Base-by-base conservation (phyloP, 1,140 invertebrate species). In the Calliphora vicina region DNA sequence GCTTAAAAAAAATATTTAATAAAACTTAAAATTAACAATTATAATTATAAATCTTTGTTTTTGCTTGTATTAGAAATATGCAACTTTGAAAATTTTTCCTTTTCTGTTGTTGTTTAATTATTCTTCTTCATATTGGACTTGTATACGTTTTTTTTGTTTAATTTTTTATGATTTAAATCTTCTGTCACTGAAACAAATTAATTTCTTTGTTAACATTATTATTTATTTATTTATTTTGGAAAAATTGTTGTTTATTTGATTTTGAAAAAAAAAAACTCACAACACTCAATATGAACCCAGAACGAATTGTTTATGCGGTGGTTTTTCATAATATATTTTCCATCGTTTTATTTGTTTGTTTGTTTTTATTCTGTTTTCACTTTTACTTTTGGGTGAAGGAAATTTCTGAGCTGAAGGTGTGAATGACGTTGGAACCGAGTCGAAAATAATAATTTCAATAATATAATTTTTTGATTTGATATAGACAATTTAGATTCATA, bases 21-120 rank as follows among this genome's bases (percentile, higher is more conserved):
- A 67, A 23, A 67, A 67, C 61, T 67, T 67, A 67, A 67, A 67
- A 67, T 67, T 67, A 67, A 67, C 61, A 67, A 67, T 67, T 23
- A 23, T 23, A 50, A 50, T 67, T 67, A 35, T 35, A 35, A 35
- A 8, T 35, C 35, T 67, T 67, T 67, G 9, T 23, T 67, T 20
- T n/a, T n/a, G n/a, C n/a, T n/a, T n/a, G n/a, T n/a, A n/a, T 23
- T 67, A 67, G 35, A 35, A 67, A 25, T 23, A 67, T 67, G 61
- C 23, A 23, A 23, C 20, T 67, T 67, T 67, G 6, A n/a, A n/a
- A n/a, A n/a, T n/a, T n/a, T n/a, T n/a, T n/a, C n/a, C n/a, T n/a
- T n/a, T n/a, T n/a, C n/a, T n/a, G n/a, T n/a, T n/a, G n/a, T n/a
- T n/a, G n/a, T n/a, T n/a, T n/a, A n/a, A n/a, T n/a, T n/a, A n/a